phyloP scores from a whole-genome alignment of 2,797 vertebrate genomes.

The Gallinago stenura region DNA sequence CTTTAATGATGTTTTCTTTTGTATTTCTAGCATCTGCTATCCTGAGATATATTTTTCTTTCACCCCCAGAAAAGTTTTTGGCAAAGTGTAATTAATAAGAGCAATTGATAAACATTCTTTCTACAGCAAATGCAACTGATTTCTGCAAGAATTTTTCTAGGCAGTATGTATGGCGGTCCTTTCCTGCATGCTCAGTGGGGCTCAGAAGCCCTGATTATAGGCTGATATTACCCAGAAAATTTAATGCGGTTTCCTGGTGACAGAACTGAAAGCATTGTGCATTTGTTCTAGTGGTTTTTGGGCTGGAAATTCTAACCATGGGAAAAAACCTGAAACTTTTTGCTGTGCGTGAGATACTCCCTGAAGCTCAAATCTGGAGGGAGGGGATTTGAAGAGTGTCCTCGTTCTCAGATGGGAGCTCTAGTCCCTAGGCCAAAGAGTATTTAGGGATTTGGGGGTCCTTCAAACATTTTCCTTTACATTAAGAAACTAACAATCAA shows the following conservation, averaged over 20 bases:
- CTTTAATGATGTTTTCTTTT: not conserved
- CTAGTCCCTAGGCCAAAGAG: not conserved
- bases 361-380: not conserved
- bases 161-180: not conserved
- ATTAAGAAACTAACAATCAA: not conserved
- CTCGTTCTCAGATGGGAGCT: not conserved
- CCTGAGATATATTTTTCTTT: not conserved
- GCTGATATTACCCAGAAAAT: not conserved
- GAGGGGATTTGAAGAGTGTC: not conserved
- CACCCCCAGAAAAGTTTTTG: not conserved
- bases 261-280: not conserved
- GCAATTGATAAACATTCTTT: not conserved
- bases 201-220: not conserved
- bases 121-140: not conserved
- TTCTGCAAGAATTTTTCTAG: not conserved
- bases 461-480: not conserved
- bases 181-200: not conserved
- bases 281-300: not conserved
- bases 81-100: not conserved
- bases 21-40: not conserved
- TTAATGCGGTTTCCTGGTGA: not conserved
- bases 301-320: not conserved
- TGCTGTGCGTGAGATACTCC: not conserved
- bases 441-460: not conserved
- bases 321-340: not conserved